A percentile compares a stretch with the other conserved stretches of the same genome.
Evolutionary conservation across 1,140 invertebrate genomes (phyloP).

Genomic region (Diabrotica virgifera): DNA sequence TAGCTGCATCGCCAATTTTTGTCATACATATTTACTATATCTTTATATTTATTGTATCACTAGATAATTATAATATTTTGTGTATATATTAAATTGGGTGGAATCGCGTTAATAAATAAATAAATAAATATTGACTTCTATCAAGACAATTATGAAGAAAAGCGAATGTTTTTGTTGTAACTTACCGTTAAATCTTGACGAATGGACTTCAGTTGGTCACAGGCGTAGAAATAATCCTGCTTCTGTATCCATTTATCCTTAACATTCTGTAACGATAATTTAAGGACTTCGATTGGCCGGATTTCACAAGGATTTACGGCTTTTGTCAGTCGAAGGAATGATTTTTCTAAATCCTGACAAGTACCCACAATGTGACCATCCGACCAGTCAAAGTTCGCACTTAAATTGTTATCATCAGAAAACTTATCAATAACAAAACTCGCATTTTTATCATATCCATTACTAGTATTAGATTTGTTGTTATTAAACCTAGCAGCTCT

Average conservation of each 20-base stretch:
- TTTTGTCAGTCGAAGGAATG: slow-evolving; percentile 91
- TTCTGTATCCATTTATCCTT: slow-evolving; percentile 86
- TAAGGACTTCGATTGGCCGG: slow-evolving; percentile 81
- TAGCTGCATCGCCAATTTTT: too few relatives aligned
- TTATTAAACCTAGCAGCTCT: slow-evolving; percentile 80
- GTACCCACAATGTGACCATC: slow-evolving; percentile 90
- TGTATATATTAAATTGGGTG: too few relatives aligned
- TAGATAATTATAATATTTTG: too few relatives aligned
- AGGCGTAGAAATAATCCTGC: slow-evolving; percentile 93
- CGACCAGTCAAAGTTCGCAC: slow-evolving; percentile 75
- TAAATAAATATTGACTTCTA: slow-evolving; percentile 7
- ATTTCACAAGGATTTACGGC: slow-evolving; percentile 90
- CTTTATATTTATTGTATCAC: too few relatives aligned
- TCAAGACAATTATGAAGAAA: slow-evolving; percentile 11
- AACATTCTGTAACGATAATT: slow-evolving; percentile 82
- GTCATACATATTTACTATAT: too few relatives aligned
- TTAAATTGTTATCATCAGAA: slow-evolving; percentile 54
- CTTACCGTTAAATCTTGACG: slow-evolving; percentile 95
- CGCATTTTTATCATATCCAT: not conserved
- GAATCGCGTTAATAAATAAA: slow-evolving; percentile 2
- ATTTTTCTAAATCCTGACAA: slow-evolving; percentile 90
- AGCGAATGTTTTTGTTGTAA: slow-evolving; percentile 26
- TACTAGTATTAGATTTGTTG: not conserved
- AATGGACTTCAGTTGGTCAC: slow-evolving; percentile 98
- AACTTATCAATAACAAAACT: slow-evolving; percentile 49